Base-by-base conservation (phyloP, 2,888 invertebrate genomes). In the Alsophila aescularia region DNA sequence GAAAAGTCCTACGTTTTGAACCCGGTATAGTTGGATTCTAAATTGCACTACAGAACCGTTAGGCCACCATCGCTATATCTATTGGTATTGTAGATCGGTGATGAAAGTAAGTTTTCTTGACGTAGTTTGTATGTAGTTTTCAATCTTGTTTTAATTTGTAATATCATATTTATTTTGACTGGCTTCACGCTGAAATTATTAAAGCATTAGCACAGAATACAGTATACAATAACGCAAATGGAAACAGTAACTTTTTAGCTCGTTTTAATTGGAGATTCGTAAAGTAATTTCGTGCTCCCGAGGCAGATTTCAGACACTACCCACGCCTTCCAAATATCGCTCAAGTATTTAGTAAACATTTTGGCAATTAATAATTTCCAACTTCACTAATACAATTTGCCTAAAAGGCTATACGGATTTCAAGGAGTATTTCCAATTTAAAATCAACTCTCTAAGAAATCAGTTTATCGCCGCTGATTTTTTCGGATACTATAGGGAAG, bases 391-490 rank as follows among this genome's bases (percentile, higher is more conserved):
- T 47, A 41, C 45, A 42, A 62, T 54, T 59, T 51, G 50, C 47
- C 53, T 50, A 53, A 55, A 57, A 52, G 45, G 53, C 48, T 53
- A 52, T 50, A 47, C 51, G 40, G 37, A 56, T 58, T 58, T 44
- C 32, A 47, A 53, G 48, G 52, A 52, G 53, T 27, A 52, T 31
- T 58, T 51, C 51, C 51, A 61, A 64, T 58, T 59, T 60, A 32
- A 56, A 56, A 53, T 60, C 43, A 49, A 40, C 50, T 42, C 21
- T 42, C 16, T 36, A 57, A 56, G 66, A 68, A 75, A 75, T 75
- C 65, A 71, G 72, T 75, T 71, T 65, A 67, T 68, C 62, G 55
- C 67, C 70, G 73, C 75, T 76, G 77, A 71, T 72, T 75, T 67
- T 70, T 70, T 70, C 62, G 68, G 50, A 72, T 69, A 61, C 62